Percentiles rank a stretch among this genome's conserved stretches.
These are phyloP conservation scores for Tricholauxania praeusta DNA, from an alignment of 2,888 invertebrate genomes.

Conservation along the genomic window DNA sequence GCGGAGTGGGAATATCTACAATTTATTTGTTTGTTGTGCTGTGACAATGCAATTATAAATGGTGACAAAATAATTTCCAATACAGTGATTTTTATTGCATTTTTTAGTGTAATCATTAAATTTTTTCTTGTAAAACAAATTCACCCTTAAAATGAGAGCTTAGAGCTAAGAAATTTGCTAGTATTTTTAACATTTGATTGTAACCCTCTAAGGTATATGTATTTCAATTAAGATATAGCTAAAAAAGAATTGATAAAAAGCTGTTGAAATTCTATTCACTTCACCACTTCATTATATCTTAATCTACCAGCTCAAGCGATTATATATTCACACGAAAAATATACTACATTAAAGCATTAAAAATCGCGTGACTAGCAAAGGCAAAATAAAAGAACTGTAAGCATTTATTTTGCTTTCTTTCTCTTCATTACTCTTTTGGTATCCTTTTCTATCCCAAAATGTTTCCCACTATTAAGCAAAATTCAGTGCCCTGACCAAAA, in stretches of 20 bases:
- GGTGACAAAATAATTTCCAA: constrained; percentile 66
- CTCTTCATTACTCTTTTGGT: not conserved
- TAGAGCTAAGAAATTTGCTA: too few relatives aligned
- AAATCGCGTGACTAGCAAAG: constrained; percentile 27
- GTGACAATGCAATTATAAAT: constrained; percentile 66
- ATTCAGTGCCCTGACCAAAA: not conserved
- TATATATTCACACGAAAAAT: not conserved
- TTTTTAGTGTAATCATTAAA: not conserved
- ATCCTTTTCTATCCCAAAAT: not conserved
- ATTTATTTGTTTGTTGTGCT: constrained; percentile 10
- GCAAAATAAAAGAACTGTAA: not conserved
- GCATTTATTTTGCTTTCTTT: not conserved
- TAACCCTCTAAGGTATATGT: too few relatives aligned
- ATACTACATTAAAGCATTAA: not conserved
- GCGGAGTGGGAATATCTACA: too few relatives aligned
- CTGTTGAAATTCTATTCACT: too few relatives aligned
- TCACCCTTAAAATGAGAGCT: too few relatives aligned
- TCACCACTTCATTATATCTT: too few relatives aligned
- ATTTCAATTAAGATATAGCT: too few relatives aligned
- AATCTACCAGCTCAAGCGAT: too few relatives aligned
- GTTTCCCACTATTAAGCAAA: constrained; percentile 27
- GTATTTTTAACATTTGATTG: too few relatives aligned
- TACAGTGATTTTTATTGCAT: constrained; percentile 60
- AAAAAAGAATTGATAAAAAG: too few relatives aligned
- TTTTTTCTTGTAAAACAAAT: too few relatives aligned